Percentiles rank a stretch among this genome's conserved stretches.
Conservation (phyloP, 2,888 invertebrate species). For the Apoderus coryli region DNA sequence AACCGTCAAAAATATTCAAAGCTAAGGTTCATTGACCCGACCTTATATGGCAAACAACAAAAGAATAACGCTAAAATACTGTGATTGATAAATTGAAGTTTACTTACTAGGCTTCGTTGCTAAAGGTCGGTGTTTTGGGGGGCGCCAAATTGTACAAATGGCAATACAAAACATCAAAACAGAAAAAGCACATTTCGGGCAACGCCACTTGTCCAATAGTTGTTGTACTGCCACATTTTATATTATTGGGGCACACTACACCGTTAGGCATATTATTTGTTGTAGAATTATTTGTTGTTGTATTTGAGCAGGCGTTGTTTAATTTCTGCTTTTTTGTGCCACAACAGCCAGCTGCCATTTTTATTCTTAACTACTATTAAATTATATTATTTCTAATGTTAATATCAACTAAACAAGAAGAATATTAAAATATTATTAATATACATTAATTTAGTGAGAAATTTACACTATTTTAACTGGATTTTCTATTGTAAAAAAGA, state of each 20-base stretch:
- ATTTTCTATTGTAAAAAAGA: too few relatives aligned
- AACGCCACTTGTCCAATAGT: slow-evolving; percentile 54
- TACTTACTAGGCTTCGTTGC: slow-evolving; percentile 91
- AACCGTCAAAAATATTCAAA: too few relatives aligned
- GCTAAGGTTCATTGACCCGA: too few relatives aligned
- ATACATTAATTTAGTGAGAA: too few relatives aligned
- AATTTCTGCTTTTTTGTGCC: slow-evolving; percentile 86
- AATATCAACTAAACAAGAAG: too few relatives aligned
- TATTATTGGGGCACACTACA: slow-evolving; percentile 32
- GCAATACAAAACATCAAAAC: slow-evolving; percentile 95
- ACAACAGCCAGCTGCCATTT: slow-evolving; percentile 82
- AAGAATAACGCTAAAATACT: too few relatives aligned
- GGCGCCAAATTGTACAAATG: slow-evolving; percentile 87
- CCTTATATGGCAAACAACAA: too few relatives aligned
- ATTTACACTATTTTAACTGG: too few relatives aligned
- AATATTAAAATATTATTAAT: too few relatives aligned
- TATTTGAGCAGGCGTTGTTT: slow-evolving; percentile 40
- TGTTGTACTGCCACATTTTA: slow-evolving; percentile 23
- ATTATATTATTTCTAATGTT: too few relatives aligned
- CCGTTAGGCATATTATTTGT: slow-evolving; percentile 27
- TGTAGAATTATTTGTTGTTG: slow-evolving; percentile 29
- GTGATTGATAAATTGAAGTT: slow-evolving; percentile 5
- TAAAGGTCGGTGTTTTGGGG: slow-evolving; percentile 82
- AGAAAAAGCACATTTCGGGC: slow-evolving; percentile 97
- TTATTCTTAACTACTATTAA: too few relatives aligned